phyloP scores from a whole-genome alignment of 2,888 invertebrate genomes.

The Caenorhabditis imperialis region DNA sequence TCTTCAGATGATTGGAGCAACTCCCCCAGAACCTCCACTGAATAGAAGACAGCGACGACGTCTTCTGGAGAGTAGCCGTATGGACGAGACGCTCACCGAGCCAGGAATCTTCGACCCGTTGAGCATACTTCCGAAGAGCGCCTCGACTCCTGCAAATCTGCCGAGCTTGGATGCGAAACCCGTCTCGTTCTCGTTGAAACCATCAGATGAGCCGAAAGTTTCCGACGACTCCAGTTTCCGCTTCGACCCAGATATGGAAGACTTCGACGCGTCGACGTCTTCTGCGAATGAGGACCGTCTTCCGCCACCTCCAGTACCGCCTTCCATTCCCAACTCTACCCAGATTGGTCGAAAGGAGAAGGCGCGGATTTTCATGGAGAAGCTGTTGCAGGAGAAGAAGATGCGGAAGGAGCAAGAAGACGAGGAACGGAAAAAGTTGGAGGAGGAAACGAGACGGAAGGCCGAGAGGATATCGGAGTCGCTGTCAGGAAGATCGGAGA shows the following conservation, averaged over 20 bases:
- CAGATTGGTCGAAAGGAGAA: slow-evolving; percentile 65
- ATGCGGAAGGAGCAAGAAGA: slow-evolving; percentile 55
- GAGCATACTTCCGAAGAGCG: slow-evolving; percentile 22
- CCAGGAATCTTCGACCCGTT: slow-evolving; percentile 60
- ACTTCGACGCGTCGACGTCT: slow-evolving; percentile 1
- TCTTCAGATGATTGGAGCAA: slow-evolving; percentile 14
- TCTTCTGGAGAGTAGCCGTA: slow-evolving; percentile 44
- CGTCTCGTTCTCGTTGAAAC: slow-evolving; percentile 17
- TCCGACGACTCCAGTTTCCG: slow-evolving; percentile 34
- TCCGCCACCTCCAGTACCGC: slow-evolving; percentile 48
- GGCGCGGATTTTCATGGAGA: slow-evolving; percentile 73
- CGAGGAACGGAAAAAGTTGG: slow-evolving; percentile 52
- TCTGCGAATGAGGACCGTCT: slow-evolving; percentile 1
- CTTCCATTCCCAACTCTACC: slow-evolving; percentile 35
- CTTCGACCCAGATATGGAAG: slow-evolving; percentile 42
- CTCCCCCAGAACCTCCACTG: slow-evolving; percentile 35
- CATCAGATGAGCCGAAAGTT: slow-evolving; percentile 5
- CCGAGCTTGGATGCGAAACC: slow-evolving; percentile 17
- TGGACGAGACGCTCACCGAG: slow-evolving; percentile 19
- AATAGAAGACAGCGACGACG: slow-evolving; percentile 60
- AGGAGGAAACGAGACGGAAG: slow-evolving; percentile 47
- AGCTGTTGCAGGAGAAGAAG: slow-evolving; percentile 67
- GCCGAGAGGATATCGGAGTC: slow-evolving; percentile 49
- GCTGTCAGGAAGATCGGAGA: slow-evolving; percentile 8
- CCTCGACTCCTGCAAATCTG: slow-evolving; percentile 19